phyloP scores from a whole-genome alignment of 2,113 vertebrate genomes.

The Coptodon rendalli region DNA sequence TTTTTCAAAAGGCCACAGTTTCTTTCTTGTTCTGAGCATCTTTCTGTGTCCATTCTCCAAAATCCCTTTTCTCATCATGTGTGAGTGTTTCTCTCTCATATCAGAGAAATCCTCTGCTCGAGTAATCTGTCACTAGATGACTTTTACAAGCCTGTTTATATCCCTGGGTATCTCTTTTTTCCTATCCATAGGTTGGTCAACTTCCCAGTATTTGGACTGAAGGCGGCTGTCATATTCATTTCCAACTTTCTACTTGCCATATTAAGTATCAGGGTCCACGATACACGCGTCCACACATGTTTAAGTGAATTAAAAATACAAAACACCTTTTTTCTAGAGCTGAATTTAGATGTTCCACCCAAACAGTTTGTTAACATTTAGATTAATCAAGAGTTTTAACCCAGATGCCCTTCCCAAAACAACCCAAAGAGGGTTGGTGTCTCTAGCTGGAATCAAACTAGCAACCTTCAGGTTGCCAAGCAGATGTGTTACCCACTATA shows the following conservation, averaged over 20 bases:
- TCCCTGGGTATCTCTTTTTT: background rate
- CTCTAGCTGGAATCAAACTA: background rate
- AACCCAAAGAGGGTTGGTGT: background rate
- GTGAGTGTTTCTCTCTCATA: background rate
- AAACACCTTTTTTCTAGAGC: background rate
- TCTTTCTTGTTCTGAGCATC: background rate
- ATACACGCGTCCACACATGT: background rate
- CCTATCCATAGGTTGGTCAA: background rate
- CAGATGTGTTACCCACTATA: background rate
- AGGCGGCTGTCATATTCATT: constrained; percentile 22
- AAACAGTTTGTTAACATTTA: background rate
- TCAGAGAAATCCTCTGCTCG: background rate
- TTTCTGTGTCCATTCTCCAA: background rate
- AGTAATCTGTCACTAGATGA: background rate
- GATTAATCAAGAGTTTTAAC: background rate
- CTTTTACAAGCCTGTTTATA: background rate
- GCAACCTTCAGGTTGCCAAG: background rate
- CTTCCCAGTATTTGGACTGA: constrained; percentile 8
- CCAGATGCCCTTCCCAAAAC: background rate
- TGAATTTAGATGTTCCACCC: background rate
- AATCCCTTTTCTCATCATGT: constrained; percentile 15
- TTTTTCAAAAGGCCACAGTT: constrained; percentile 1
- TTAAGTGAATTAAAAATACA: background rate
- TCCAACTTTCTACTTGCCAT: background rate
- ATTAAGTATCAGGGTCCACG: background rate